phyloP scores from a whole-genome alignment of 2,113 vertebrate species.

The Chinchilla lanigera region DNA sequence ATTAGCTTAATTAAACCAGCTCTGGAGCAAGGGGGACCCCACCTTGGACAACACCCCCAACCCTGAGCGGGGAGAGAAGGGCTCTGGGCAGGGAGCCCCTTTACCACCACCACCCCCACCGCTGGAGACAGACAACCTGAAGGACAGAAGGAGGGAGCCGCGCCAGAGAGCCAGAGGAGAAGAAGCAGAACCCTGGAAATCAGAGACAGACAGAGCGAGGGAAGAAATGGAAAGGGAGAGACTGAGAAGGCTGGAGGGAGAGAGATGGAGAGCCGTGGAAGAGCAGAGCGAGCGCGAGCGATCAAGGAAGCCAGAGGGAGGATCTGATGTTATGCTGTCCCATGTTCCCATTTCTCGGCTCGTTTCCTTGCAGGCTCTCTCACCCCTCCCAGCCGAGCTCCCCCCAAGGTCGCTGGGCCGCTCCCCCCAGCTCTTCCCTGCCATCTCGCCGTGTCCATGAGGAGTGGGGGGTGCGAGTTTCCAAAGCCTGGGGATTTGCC shows the following conservation, averaged over 20 bases:
- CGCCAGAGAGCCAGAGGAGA: not conserved
- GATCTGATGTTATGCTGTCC: conserved; percentile 77
- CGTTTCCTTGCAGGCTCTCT: conserved; percentile 69
- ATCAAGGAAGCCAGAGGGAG: conserved; percentile 78
- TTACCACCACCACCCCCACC: not conserved
- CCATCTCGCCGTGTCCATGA: conserved; percentile 68
- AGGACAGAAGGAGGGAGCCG: not conserved
- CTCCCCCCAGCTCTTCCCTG: conserved; percentile 80
- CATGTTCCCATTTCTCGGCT: conserved; percentile 82
- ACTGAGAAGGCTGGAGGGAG: not conserved
- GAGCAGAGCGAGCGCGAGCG: not conserved
- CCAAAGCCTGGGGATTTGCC: conserved; percentile 70
- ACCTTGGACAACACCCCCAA: conserved; percentile 57
- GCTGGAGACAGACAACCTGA: not conserved
- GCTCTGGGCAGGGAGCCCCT: not conserved
- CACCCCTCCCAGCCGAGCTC: conserved; percentile 43
- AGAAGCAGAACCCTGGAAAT: not conserved
- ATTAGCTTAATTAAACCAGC: conserved; percentile 82
- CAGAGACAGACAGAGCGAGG: conserved; percentile 32
- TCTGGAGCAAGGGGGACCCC: not conserved
- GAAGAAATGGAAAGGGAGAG: conserved; percentile 44
- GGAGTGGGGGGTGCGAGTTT: not conserved
- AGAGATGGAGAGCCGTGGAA: not conserved
- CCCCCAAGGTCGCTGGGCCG: conserved; percentile 31
- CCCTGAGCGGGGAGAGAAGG: not conserved